Base-by-base conservation (phyloP, 2,888 invertebrate genomes). In the Spodoptera littoralis region DNA sequence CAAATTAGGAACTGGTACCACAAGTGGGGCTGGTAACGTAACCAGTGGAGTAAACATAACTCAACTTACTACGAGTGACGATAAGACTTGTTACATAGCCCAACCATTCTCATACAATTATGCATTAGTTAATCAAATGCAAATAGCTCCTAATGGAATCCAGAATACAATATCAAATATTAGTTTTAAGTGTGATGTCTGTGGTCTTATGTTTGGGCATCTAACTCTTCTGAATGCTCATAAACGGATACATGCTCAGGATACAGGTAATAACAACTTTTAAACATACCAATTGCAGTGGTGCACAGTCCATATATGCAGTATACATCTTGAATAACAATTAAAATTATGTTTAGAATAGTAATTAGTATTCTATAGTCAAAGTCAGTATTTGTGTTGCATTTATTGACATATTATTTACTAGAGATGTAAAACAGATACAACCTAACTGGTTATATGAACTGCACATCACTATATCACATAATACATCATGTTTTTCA, bases 161-260 rank as follows among this genome's bases (percentile, higher is more conserved):
- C 96, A 97, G 85, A 97, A 97, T 82, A 96, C 97, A 61, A 96
- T 97, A 85, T 96, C 97, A 13, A 97, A 97, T 85, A 97, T 98
- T 30, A 97, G 97, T 79, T 98, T 97, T 88, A 98, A 98, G 91
- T 98, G 98, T 90, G 98, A 98, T 89, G 97, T 98, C 9, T 98
- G 98, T 84, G 98, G 98, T 49, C 93, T 98, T 67, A 97, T 97
- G 95, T 98, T 98, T 88, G 97, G 97, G 1, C 98, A 98, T 86
- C 95, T 98, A 72, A 96, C 97, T 51, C 89, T 98, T 63, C 92
- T 98, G n/a, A 98, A 97, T 91, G 97, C 98, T 83, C 98, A 98
- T 89, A 98, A 98, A 92, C 96, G 97, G 77, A 96, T 97, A 84
- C 97, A 97, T 86, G 96, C 96, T 65, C 96, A 96, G 79, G 96